Base-by-base conservation (phyloP, 2,113 vertebrate species). In the Brachyhypopomus occidentalis region DNA sequence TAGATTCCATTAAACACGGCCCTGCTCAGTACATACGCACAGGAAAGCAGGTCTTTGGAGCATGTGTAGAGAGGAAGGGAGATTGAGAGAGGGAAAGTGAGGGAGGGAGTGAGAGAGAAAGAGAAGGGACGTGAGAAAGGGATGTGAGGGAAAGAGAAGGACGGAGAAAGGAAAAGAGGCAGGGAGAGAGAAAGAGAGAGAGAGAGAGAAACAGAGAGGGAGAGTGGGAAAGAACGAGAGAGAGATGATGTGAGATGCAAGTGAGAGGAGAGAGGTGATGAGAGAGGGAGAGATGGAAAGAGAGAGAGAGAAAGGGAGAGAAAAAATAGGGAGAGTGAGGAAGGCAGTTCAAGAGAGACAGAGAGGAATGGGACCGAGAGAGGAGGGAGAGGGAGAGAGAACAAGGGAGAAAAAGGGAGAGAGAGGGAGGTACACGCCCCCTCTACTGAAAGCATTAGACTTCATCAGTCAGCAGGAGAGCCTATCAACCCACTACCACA, bases 1-100 rank as follows among this genome's bases (percentile, higher is more conserved):
- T 90, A 89, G 90, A 89, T 93, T 92, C 91, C 91, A 92, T 92
- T 92, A 93, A 91, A 89, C 86, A 48, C 62, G 75, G 87, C 87
- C 88, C 88, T 89, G 90, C 89, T 91, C 88, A 85, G 73, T 88
- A 88, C 89, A 89, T 84, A 66, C 83, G 77, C 87, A 69, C 62
- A 56, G 66, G 75, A 67, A 71, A 72, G 62, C 70, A 25, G 62
- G 77, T 76, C 72, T 66, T 59, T 70, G 52, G 73, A 56, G 79
- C 60, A 77, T 72, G 83, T 72, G 41, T 20, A 64, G 23, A 66
- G 23, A 36, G 19, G 73, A 58, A 74, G 3, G n/a, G 70, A 72
- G 78, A 62, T 2, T 23, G 56, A 72, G 56, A 45, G 34, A 58
- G 34, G 45, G 66, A 73, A 9, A 67, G 62, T 45, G 74, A 63